Conservation (phyloP, 2,797 vertebrate species). For the Takifugu rubripes region DNA sequence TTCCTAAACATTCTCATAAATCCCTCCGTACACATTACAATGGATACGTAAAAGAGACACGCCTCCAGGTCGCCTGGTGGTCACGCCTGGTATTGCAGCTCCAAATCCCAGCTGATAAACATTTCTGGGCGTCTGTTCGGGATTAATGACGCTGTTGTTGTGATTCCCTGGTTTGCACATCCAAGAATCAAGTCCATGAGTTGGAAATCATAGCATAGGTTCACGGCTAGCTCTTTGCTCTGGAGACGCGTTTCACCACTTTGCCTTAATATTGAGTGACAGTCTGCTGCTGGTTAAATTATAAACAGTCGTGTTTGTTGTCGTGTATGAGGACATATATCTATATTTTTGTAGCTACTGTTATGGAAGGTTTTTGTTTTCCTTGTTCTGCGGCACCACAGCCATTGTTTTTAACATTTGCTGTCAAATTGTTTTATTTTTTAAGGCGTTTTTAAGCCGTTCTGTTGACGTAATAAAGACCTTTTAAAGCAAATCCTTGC, state of each 20-base stretch:
- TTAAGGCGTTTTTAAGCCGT: constrained; percentile 30
- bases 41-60: too few relatives aligned
- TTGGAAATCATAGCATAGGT: constrained; percentile 11
- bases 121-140: too few relatives aligned
- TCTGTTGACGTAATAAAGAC: constrained; percentile 43
- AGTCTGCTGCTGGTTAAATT: constrained; percentile 87
- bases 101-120: too few relatives aligned
- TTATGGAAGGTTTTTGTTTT: constrained; percentile 10
- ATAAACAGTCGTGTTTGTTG: constrained; percentile 62
- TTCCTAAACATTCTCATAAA: too few relatives aligned
- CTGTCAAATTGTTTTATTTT: constrained; percentile 42
- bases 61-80: too few relatives aligned
- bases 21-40: too few relatives aligned
- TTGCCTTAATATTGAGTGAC: constrained; percentile 61
- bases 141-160: too few relatives aligned
- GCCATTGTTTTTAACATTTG: constrained; percentile 45
- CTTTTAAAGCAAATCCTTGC: neutral
- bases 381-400: constrained; percentile 43
- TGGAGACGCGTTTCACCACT: constrained; percentile 51
- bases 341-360: constrained; percentile 50
- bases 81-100: too few relatives aligned
- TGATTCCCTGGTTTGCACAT: too few relatives aligned
- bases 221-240: constrained; percentile 23
- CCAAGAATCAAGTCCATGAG: too few relatives aligned
- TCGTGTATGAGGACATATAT: constrained; percentile 63